A percentile compares a stretch with the other conserved stretches of the same genome.
These are phyloP conservation scores for Cyprinus carpio DNA, from an alignment of 2,113 vertebrate genomes.

Conservation along the genomic window DNA sequence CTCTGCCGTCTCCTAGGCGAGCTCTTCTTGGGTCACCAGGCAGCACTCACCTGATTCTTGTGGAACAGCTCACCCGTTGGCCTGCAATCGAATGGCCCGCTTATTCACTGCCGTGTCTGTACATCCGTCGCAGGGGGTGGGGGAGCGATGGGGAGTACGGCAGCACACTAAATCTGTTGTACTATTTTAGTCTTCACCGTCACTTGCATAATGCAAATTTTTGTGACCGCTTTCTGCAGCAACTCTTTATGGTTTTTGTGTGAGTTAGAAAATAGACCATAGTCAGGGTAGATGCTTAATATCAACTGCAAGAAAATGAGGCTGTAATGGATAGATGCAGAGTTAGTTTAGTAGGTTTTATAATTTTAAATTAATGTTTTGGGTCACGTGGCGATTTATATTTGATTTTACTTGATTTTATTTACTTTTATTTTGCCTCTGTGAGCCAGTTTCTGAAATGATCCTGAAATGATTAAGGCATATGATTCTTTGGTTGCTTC, in stretches of 20 bases:
- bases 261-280: background rate
- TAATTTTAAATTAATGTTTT: background rate
- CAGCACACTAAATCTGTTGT: slow-evolving; percentile 9
- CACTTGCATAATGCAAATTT: slow-evolving; percentile 37
- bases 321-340: too few relatives aligned
- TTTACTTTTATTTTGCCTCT: background rate
- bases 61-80: background rate
- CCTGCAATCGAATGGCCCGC: background rate
- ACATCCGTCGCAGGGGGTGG: background rate
- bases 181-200: slow-evolving; percentile 47
- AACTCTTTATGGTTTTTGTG: background rate
- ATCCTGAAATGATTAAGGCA: too few relatives aligned
- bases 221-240: background rate
- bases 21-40: slow-evolving; percentile 41
- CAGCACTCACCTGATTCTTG: slow-evolving; percentile 39
- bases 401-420: background rate
- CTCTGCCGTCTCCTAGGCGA: slow-evolving; percentile 25
- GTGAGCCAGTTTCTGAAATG: too few relatives aligned
- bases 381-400: background rate
- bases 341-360: background rate
- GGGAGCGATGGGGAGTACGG: too few relatives aligned
- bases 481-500: too few relatives aligned
- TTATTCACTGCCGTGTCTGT: background rate
- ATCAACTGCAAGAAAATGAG: background rate
- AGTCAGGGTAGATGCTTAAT: background rate